Evolutionary conservation across 2,888 invertebrate genomes (phyloP), one percentile per base, ranked within the genome.

Genomic region (Augochlorella aurata): DNA sequence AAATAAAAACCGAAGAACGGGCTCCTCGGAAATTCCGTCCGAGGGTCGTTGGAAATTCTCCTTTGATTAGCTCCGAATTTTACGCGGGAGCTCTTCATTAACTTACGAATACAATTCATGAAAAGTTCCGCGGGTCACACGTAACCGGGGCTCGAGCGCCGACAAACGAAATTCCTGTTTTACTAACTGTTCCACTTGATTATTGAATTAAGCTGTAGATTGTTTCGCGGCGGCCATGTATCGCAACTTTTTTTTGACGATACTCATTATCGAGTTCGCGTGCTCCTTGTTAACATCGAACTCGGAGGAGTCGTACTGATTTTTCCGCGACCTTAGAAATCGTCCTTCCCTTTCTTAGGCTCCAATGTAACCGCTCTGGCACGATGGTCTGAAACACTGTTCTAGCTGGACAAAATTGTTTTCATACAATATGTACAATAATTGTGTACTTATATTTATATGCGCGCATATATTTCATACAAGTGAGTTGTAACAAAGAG

Each of bases 21-120:
- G n/a, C 44, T 45, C 5, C 65, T 7, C 45, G 45, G 12, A 18
- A 12, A 8, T 44, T n/a, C 29, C n/a, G n/a, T 16, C 44, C 44
- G 9, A 65, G 65, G 65, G 5, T 45, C 21, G 45, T 45, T 65
- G 45, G n/a, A 65, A 65, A 44, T 65, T 65, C 44, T 65, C 29
- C 65, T 65, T 65, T 65, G 44, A 65, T 65, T 65, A 65, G n/a
- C 12, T 21, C n/a, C 44, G 65, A 63, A 63, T 65, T 14, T 44
- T n/a, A n/a, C 12, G 44, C 29, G n/a, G 44, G n/a, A 65, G 29
- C 63, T 63, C 63, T 45, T 44, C 44, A n/a, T 65, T 65, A 45
- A 45, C n/a, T 65, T 44, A n/a, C 44, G n/a, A 21, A 65, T 65
- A 45, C 44, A 63, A 63, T 63, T 63, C 38, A 63, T 63, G 38